Base-by-base conservation (phyloP, 2,888 invertebrate species). In the Drosophila setosimentum region DNA sequence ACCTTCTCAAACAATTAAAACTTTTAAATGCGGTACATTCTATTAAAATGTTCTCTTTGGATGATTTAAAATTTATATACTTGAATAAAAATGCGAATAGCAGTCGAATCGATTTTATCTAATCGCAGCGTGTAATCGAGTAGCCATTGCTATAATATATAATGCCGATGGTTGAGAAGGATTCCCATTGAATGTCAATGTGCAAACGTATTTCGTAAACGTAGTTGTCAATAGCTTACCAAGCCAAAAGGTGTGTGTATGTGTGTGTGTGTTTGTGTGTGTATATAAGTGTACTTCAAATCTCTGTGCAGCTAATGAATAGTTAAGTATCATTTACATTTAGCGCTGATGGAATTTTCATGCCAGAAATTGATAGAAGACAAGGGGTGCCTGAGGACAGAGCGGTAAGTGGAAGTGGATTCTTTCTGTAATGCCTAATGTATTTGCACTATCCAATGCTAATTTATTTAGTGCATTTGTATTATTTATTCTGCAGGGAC, bases 251-350 rank as follows among this genome's bases (percentile, higher is more conserved):
- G 59, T 80, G 54, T 35, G 37, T 51, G 40, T 65, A 27, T 35
- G 32, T 58, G 21, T 45, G 8, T 53, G 42, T 50, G 13, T 42
- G 13, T 37, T 33, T 62, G 32, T 27, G 42, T n/a, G 18, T 6
- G 18, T 3, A 60, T 55, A n/a, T 51, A 32, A 48, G n/a, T 37
- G 72, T 74, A 73, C 68, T 73, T 69, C n/a, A 72, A 78, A 82
- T 80, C 21, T 16, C 64, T 72, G 60, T 80, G 27, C 16, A 72
- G 73, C 72, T 74, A 79, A 79, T 84, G 82, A 79, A 76, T 83
- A 86, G 68, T 86, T 83, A 71, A 81, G 70, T 66, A 68, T 73
- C 75, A 72, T 73, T 83, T 75, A 67, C 78, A 73, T 76, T 71
- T 50, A 60, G 53, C 59, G 51, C 70, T 82, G 82, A 84, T 83